Conservation (phyloP, 2,113 vertebrate species). For the Myrmecobius fasciatus region DNA sequence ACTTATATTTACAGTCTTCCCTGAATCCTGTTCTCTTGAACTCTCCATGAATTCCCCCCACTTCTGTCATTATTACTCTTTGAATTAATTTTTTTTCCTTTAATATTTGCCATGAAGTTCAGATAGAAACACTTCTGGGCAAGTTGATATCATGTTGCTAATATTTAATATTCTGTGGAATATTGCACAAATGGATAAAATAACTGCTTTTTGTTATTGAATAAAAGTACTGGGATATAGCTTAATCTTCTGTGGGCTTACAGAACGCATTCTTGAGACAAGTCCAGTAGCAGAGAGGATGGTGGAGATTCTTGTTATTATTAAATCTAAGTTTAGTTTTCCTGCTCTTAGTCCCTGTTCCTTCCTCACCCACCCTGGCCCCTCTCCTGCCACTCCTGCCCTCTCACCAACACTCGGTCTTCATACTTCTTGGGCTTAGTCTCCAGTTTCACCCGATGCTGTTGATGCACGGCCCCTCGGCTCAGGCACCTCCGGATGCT, state of each 20-base stretch:
- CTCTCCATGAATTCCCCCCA: neutral
- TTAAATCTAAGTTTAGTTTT: neutral
- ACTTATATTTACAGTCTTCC: neutral
- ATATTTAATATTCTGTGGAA: neutral
- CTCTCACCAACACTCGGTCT: slow-evolving; percentile 82
- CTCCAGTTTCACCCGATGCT: slow-evolving; percentile 82
- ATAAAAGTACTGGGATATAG: neutral
- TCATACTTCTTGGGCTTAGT: slow-evolving; percentile 84
- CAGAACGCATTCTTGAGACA: neutral
- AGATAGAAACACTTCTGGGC: neutral
- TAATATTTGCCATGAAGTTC: neutral
- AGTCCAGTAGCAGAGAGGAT: neutral
- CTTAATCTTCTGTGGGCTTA: neutral
- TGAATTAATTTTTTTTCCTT: neutral
- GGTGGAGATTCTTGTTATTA: neutral
- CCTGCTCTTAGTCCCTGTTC: neutral
- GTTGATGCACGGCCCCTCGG: slow-evolving; percentile 79
- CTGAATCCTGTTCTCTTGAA: neutral
- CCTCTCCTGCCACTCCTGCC: neutral
- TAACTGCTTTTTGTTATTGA: neutral
- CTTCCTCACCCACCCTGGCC: neutral
- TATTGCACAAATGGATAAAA: neutral
- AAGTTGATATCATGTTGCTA: neutral
- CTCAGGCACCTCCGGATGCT: slow-evolving; percentile 82
- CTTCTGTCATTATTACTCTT: neutral